Conservation (phyloP, 2,888 invertebrate species). For the Autographa gamma region DNA sequence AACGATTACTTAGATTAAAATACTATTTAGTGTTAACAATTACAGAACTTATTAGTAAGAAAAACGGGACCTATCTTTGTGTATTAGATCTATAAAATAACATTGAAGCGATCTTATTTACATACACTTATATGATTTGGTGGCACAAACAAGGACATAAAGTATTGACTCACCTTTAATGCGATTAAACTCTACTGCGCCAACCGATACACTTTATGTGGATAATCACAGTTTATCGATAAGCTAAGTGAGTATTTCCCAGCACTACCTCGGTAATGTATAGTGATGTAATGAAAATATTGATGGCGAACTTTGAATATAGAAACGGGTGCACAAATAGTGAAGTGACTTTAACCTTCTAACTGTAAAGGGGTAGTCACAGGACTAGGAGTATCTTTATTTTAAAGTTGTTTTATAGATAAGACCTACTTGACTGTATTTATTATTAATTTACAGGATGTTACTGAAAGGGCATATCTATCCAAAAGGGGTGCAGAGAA, state of each 20-base stretch:
- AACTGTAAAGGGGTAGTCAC: too few relatives aligned
- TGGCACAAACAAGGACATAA: conserved; percentile 50
- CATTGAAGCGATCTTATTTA: conserved; percentile 55
- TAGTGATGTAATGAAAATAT: conserved; percentile 30
- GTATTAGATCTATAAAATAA: conserved; percentile 40
- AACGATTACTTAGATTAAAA: not conserved
- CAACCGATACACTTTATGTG: conserved; percentile 41
- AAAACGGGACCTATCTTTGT: too few relatives aligned
- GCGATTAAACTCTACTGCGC: conserved; percentile 56
- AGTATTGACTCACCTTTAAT: conserved; percentile 53
- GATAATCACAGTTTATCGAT: conserved; percentile 59
- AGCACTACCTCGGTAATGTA: conserved; percentile 47
- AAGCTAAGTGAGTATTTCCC: conserved; percentile 46
- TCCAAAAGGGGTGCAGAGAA: too few relatives aligned
- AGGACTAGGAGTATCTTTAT: too few relatives aligned
- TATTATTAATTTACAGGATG: too few relatives aligned
- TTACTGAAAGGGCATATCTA: too few relatives aligned
- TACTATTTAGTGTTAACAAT: not conserved
- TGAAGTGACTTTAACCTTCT: too few relatives aligned
- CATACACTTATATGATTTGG: conserved; percentile 64
- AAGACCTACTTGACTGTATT: too few relatives aligned
- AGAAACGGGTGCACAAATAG: conserved; percentile 15
- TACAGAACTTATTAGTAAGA: too few relatives aligned
- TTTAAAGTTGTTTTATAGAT: too few relatives aligned
- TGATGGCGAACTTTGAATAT: conserved; percentile 11